Base-by-base conservation (phyloP, 2,113 vertebrate genomes). In the Sylvietta virens region DNA sequence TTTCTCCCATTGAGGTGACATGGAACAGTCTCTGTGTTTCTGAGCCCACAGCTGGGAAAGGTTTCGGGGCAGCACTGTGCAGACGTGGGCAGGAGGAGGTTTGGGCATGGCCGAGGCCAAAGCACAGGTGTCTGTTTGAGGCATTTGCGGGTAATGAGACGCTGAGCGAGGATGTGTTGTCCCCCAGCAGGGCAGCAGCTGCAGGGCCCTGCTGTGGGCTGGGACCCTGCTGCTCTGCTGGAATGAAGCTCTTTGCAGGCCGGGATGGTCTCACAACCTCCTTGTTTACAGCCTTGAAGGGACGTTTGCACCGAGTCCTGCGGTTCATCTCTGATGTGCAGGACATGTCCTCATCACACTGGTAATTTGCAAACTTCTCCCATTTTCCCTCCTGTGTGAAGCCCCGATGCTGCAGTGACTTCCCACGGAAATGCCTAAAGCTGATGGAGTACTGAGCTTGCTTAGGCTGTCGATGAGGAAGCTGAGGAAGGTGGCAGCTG, bases 1-100 rank as follows among this genome's bases (percentile, higher is more conserved):
- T 89, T 64, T 47, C 48, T 67, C 1, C 0, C 0, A 1, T 54
- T 27, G 19, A 8, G 50, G 47, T 2, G 2, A 15, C 70, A 13
- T 0, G 3, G 40, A 37, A 57, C 70, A 19, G 40, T 10, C 37
- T 42, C 33, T 28, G 72, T 51, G 33, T 76, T 54, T 37, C 57
- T 30, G 54, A 93, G 65, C 44, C 66, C 37, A 47, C 1, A 4
- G 28, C 16, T 14, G 1, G 39, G 47, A 51, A 33, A 10, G 15
- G 24, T 48, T 90, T 44, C 0, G 7, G 40, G 58, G 1, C 4
- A 61, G 64, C 37, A 3, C 40, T 15, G 10, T 70, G 85, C 72
- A 21, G 37, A 37, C 0, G 0, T 9, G 22, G 51, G 53, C 20
- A 1, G 56, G 28, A 56, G 57, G 50, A 48, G 48, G 61, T 45